Percentiles rank a stretch among this genome's conserved stretches.
These are phyloP conservation scores for Phymatocera aterrima DNA, from an alignment of 2,888 invertebrate species.

Conservation along the genomic window DNA sequence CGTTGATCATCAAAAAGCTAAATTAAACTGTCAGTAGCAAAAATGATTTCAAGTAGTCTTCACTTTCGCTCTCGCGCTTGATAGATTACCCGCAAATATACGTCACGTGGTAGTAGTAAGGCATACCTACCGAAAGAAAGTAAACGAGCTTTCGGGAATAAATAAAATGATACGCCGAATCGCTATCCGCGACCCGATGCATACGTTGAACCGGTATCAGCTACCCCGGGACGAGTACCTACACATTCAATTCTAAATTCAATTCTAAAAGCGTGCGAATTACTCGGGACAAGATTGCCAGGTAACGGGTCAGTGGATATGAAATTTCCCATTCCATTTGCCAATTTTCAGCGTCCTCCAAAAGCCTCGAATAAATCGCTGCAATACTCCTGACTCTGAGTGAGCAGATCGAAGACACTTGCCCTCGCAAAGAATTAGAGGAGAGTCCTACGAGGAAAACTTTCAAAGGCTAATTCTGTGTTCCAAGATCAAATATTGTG, in stretches of 20 bases:
- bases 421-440: not conserved
- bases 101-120: too few relatives aligned
- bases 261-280: conserved; percentile 66
- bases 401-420: not conserved
- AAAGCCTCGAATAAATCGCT: too few relatives aligned
- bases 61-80: not conserved
- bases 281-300: conserved; percentile 61
- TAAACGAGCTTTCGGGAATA: not conserved
- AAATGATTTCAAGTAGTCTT: conserved; percentile 8
- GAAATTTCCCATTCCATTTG: conserved; percentile 59
- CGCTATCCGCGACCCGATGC: too few relatives aligned
- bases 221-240: not conserved
- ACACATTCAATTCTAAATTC: conserved; percentile 67
- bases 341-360: not conserved
- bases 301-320: conserved; percentile 64
- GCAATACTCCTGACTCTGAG: too few relatives aligned
- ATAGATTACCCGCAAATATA: too few relatives aligned
- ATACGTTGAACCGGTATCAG: conserved; percentile 61
- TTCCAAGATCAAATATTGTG: too few relatives aligned
- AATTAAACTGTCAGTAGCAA: not conserved
- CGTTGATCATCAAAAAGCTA: conserved; percentile 49
- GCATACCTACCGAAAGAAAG: too few relatives aligned
- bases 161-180: not conserved
- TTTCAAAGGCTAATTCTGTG: too few relatives aligned
- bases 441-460: too few relatives aligned